Base-by-base conservation (phyloP, 2,888 invertebrate species). In the Esperia sulphurella region DNA sequence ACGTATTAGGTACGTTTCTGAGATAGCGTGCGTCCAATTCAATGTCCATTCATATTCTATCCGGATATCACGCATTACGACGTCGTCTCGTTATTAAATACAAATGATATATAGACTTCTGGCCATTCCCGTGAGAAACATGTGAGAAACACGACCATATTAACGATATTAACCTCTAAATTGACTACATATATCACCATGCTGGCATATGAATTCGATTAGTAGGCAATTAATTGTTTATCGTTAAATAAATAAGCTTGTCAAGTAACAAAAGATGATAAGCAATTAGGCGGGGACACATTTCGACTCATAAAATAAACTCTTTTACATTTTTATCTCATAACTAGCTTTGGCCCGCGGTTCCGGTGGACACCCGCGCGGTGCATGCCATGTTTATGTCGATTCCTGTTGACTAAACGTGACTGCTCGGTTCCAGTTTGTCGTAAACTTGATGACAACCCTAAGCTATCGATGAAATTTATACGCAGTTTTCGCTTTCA, bases 41-140 rank as follows among this genome's bases (percentile, higher is more conserved):
- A 28, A 37, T 33, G 35, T n/a, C 43, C 43, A 49, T 45, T 39
- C 45, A 14, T 3, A 10, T 29, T 21, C 54, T 63, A 64, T 21
- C 54, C 64, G 65, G 67, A 68, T 59, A 59, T 61, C 55, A 54
- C 50, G 51, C 59, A 61, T 65, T 63, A 61, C 51, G 49, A 49
- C 41, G 53, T 57, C 57, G 58, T 63, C 53, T 49, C 53, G 52
- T 53, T 58, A 62, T 58, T 58, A 60, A 61, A 60, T 65, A 66
- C 53, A 52, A 51, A 59, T 63, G 60, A 64, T 63, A 48, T 63
- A 68, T 63, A 52, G 55, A 49, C 49, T 47, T 40, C 40, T 38
- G 44, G 46, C 37, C 52, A 52, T 63, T 61, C 66, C 61, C 68
- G 63, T 58, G 62, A 57, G 64, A 64, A 21, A 21, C 21, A 21